phyloP scores from a whole-genome alignment of 2,797 vertebrate genomes.

The Poecilia gillii region DNA sequence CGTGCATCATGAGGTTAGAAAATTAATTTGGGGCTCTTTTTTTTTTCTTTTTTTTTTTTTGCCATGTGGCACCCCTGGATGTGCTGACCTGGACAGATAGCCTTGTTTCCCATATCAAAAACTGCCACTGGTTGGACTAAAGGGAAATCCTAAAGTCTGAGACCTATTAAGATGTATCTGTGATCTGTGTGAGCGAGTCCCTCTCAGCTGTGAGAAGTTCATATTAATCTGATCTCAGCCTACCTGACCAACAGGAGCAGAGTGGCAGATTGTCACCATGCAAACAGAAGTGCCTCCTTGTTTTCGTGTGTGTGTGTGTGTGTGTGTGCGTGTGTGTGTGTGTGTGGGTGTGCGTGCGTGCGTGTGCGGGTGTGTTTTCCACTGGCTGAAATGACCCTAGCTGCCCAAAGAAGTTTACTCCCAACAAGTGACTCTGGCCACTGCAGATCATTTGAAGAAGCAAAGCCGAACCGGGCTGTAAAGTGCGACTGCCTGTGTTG shows the following conservation, averaged over 20 bases:
- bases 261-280: constrained; percentile 54
- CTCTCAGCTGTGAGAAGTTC: constrained; percentile 61
- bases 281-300: constrained; percentile 32
- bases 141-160: background rate
- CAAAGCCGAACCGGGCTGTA: constrained; percentile 27
- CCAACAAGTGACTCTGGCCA: constrained; percentile 61
- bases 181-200: background rate
- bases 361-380: constrained; percentile 19
- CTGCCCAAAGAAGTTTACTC: constrained; percentile 63
- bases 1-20: background rate
- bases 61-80: background rate
- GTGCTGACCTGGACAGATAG: background rate
- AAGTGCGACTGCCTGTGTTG: constrained; percentile 29
- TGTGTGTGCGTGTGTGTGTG: constrained; percentile 15
- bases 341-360: constrained; percentile 1
- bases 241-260: constrained; percentile 54
- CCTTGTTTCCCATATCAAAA: background rate
- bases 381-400: constrained; percentile 52
- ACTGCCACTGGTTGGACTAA: background rate
- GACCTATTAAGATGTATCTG: constrained; percentile 1
- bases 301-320: background rate
- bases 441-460: constrained; percentile 59
- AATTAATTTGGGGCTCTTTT: background rate
- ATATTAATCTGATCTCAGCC: constrained; percentile 75
- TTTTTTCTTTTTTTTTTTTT: background rate